A percentile compares a stretch with the other conserved stretches of the same genome.
Evolutionary conservation across 2,888 invertebrate species (phyloP).

Genomic region (Pristionchus entomophagus): DNA sequence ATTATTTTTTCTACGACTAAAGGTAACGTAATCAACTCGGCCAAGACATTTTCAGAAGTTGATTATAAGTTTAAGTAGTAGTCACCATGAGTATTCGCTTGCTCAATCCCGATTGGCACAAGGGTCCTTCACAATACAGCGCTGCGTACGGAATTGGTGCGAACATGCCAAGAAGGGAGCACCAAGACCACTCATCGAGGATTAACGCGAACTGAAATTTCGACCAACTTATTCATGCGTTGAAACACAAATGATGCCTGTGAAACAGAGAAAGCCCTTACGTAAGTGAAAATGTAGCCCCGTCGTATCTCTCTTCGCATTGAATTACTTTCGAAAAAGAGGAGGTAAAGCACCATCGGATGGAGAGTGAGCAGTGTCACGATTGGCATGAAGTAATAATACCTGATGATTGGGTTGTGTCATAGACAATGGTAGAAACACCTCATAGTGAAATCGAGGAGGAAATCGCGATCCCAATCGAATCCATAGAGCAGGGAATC

Average conservation of each 20-base stretch:
- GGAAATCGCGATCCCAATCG: too few species aligned
- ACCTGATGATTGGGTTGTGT: neutral
- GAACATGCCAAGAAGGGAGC: neutral
- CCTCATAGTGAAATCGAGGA: too few species aligned
- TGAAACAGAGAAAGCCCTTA: neutral
- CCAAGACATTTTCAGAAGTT: too few species aligned
- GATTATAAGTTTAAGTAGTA: too few species aligned
- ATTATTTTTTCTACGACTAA: neutral
- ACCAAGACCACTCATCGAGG: neutral
- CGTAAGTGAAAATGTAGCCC: neutral
- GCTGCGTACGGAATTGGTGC: neutral
- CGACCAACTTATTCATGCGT: too few species aligned
- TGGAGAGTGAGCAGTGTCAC: neutral
- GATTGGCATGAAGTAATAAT: neutral
- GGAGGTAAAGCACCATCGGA: neutral
- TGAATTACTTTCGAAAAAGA: neutral
- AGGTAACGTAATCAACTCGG: too few species aligned
- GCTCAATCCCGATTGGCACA: neutral
- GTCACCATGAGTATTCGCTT: neutral
- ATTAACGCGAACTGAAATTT: neutral
- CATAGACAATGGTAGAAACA: too few species aligned
- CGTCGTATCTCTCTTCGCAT: too few species aligned
- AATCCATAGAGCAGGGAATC: too few species aligned
- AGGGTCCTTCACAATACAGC: neutral
- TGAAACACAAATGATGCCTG: too few species aligned